These are phyloP conservation scores for Saxicola maurus DNA, from an alignment of 2,797 vertebrate species.

Conservation along the genomic window DNA sequence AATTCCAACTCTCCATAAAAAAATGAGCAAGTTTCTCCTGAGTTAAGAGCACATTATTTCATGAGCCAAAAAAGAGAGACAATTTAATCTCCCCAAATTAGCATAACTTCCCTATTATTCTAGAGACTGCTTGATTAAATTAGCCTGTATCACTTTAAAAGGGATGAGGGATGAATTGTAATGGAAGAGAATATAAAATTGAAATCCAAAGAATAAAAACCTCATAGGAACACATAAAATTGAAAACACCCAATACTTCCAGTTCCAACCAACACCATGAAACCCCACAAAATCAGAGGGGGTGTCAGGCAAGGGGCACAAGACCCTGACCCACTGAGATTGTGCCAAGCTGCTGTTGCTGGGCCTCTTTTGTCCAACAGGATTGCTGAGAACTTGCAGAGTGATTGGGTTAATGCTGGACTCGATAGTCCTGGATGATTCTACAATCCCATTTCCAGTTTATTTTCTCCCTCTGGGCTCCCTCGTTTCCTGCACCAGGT, in stretches of 20 bases:
- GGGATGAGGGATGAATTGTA: not conserved
- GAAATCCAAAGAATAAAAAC: not conserved
- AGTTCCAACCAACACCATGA: not conserved
- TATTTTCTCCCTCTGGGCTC: not conserved
- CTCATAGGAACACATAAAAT: not conserved
- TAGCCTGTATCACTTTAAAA: slow-evolving; percentile 16
- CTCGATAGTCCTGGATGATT: not conserved
- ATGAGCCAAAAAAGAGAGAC: not conserved
- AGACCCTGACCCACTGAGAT: accelerated
- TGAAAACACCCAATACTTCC: not conserved
- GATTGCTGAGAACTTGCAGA: not conserved
- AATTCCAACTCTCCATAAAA: not conserved
- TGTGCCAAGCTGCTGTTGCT: not conserved
- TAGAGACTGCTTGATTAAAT: slow-evolving; percentile 38
- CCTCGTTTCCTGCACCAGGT: not conserved
- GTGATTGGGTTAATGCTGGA: not conserved
- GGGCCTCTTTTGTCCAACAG: not conserved
- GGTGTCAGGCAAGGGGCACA: accelerated
- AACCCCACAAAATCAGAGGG: accelerated
- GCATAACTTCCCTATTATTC: slow-evolving; percentile 51
- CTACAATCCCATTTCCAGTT: not conserved
- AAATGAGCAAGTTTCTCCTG: not conserved
- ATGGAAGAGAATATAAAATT: not conserved
- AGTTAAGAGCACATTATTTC: slow-evolving; percentile 8
- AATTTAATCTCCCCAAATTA: slow-evolving; percentile 41